Evolutionary conservation across 2,888 invertebrate genomes (phyloP), one percentile per base, ranked within the genome.

Genomic region (Agonum fuliginosum): DNA sequence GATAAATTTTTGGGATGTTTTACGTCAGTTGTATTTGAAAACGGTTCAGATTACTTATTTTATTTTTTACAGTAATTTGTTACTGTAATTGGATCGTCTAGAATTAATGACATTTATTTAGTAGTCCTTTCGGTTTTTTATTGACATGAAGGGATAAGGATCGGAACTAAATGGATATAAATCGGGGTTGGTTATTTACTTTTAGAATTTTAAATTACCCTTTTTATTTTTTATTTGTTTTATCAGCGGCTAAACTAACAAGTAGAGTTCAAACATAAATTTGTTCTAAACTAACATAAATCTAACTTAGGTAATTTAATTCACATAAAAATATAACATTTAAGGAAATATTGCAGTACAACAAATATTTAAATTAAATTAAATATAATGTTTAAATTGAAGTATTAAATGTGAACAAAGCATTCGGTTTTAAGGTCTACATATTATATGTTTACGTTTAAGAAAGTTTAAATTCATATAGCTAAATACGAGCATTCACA

Each of bases 11-110:
- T 37, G 37, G 43, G 12, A 3, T 69, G 37, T 20, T 19, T 2
- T 43, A 12, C n/a, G 41, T 41, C 37, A 70, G 43, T 19, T 24
- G 19, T 20, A 43, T 69, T 27, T 1, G 62, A 10, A 37, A 37
- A 37, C 3, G 62, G 12, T 14, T 1, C 2, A 14, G 12, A 30
- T 62, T 62, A 24, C 14, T 30, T 30, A 24, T 65, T 30, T 65
- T 65, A 65, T 65, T 37, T 65, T 65, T 65, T 65, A 37, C 34
- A 65, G 58, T 58, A 24, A 58, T 58, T 58, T 24, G 58, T 58
- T 58, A 27, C 27, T 22, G 58, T 58, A 58, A 58, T 58, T 58
- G 58, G 46, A 14, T n/a, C 17, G 17, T 12, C 17, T 17, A 17
- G 17, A 46, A 17, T 46, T 46, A 46, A 46, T 37, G 37, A 37